Base-by-base conservation (phyloP, 35 echinoderm and acorn worm species). In the Chiridota heheva region DNA sequence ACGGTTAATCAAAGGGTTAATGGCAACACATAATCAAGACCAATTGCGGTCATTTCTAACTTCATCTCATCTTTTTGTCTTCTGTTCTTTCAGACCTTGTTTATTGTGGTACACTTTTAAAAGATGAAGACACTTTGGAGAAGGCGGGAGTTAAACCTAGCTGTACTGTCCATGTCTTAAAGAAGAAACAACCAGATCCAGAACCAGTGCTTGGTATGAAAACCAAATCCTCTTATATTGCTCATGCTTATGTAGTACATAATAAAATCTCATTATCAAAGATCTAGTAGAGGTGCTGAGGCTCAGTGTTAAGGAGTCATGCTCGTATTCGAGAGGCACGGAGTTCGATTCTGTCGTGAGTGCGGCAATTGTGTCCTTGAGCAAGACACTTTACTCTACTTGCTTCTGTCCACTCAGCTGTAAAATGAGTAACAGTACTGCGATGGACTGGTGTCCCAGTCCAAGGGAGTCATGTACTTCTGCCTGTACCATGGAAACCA, bases 51-150 rank as follows among this genome's bases (percentile, higher is more conserved):
- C n/a, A n/a, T n/a, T n/a, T n/a, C n/a, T n/a, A n/a, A n/a, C n/a
- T n/a, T n/a, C n/a, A n/a, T n/a, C n/a, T n/a, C n/a, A n/a, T n/a
- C n/a, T n/a, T n/a, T n/a, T n/a, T n/a, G n/a, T n/a, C n/a, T n/a
- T n/a, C n/a, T n/a, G n/a, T 30, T 26, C 41, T 38, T 33, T 5
- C 40, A 90, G 87, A 82, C 48, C 27, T 90, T 46, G 79, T 90
- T 29, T 91, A 91, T 53, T 91, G 89, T 81, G 89, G 89, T 34
- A 85, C 51, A 76, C 40, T 81, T 39, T 44, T 91, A 56, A 82
- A 80, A 47, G 89, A 91, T 66, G 30, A 45, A 15, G 74, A 76
- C 33, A 60, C 74, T 7, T 51, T 91, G 25, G 33, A 78, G 53
- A 31, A 36, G 13, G 60, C 58, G 80, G 89, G 89, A 17, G 36